A percentile compares a stretch with the other conserved stretches of the same genome.
Conservation (phyloP, 2,113 vertebrate genomes). For the western clawed frog (Xenopus tropicalis) region DNA sequence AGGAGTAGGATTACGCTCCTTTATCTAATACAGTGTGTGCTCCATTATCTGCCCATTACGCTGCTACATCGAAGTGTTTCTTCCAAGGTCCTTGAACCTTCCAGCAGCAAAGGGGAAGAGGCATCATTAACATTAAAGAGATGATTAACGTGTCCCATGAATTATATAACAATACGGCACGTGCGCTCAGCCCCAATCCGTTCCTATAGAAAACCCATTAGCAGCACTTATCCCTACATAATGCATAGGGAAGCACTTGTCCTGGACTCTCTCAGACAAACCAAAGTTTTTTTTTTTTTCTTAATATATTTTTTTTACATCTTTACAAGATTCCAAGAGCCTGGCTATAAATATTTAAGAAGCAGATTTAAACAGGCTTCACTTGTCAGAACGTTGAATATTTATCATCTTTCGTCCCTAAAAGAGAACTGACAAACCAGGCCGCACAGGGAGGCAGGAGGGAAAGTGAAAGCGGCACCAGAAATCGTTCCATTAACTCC, state of each 20-base stretch:
- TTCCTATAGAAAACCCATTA: constrained; percentile 8
- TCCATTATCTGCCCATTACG: neutral
- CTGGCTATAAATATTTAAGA: constrained; percentile 46
- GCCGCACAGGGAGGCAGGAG: neutral
- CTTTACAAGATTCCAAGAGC: constrained; percentile 38
- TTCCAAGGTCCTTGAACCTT: neutral
- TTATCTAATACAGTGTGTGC: neutral
- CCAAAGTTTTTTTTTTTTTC: constrained; percentile 4
- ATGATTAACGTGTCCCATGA: neutral
- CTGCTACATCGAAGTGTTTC: neutral
- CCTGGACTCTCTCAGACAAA: neutral
- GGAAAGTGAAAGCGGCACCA: neutral
- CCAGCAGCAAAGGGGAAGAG: neutral
- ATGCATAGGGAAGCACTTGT: constrained; percentile 18
- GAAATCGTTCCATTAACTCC: neutral
- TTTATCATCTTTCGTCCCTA: constrained; percentile 31
- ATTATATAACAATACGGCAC: neutral
- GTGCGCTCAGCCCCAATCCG: neutral
- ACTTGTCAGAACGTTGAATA: constrained; percentile 18
- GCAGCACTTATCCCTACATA: constrained; percentile 42
- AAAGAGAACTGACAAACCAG: constrained; percentile 1
- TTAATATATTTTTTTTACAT: neutral
- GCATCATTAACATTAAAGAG: neutral
- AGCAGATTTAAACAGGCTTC: constrained; percentile 35
- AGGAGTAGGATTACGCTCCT: neutral